phyloP scores from a whole-genome alignment of 2,797 vertebrate species.

The Poeciliopsis infans region DNA sequence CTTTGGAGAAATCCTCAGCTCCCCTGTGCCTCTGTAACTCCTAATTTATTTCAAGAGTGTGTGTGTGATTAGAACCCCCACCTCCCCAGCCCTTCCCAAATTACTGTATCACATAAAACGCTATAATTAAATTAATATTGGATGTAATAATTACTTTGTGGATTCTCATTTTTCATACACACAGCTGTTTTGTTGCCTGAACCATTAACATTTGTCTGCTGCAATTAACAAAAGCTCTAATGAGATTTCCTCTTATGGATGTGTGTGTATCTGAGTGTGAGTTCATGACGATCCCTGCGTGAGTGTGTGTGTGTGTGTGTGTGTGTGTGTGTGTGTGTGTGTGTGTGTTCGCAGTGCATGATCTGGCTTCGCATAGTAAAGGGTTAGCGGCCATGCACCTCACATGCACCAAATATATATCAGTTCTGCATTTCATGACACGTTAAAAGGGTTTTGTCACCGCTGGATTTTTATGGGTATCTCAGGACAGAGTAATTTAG shows the following conservation, averaged over 20 bases:
- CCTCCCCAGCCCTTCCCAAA: conserved; percentile 75
- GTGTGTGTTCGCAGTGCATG: conserved; percentile 29
- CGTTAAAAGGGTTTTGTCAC: conserved; percentile 85
- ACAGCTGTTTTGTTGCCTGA: conserved; percentile 87
- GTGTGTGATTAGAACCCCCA: conserved; percentile 77
- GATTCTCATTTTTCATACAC: conserved; percentile 84
- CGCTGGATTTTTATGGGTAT: conserved; percentile 85
- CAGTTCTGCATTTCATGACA: conserved; percentile 80
- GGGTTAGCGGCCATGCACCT: conserved; percentile 32
- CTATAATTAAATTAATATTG: conserved; percentile 89
- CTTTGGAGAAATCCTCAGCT: conserved; percentile 71
- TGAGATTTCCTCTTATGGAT: conserved; percentile 85
- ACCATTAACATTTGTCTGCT: conserved; percentile 90
- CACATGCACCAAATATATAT: conserved; percentile 74
- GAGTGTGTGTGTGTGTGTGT: conserved; percentile 54
- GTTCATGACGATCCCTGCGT: conserved; percentile 35
- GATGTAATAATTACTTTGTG: conserved; percentile 88
- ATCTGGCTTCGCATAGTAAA: conserved; percentile 64
- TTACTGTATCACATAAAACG: conserved; percentile 81
- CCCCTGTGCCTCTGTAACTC: conserved; percentile 74
- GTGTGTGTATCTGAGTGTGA: conserved; percentile 67
- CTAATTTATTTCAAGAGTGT: conserved; percentile 81
- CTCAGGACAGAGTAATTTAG: conserved; percentile 87
- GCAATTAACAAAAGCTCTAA: conserved; percentile 93
- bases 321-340: conserved; percentile 53